phyloP scores from a whole-genome alignment of 2,888 invertebrate species.

The Lithophane ornitopus region DNA sequence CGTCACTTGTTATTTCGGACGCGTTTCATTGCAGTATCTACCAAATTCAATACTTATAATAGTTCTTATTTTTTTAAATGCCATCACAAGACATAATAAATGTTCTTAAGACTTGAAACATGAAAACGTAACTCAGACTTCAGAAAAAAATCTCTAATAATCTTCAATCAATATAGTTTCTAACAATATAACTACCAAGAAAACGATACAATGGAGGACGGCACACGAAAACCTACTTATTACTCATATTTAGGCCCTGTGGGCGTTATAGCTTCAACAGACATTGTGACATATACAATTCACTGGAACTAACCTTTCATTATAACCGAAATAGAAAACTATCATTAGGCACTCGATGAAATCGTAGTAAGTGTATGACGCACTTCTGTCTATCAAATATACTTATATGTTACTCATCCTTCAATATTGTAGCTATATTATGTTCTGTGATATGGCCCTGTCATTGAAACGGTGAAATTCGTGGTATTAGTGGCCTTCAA shows the following conservation, averaged over 20 bases:
- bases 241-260: constrained; percentile 7
- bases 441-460: constrained; percentile 10
- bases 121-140: not conserved
- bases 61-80: not conserved
- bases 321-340: constrained; percentile 45
- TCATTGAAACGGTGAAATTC: constrained; percentile 16
- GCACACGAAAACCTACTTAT: constrained; percentile 14
- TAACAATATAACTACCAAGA: not conserved
- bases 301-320: constrained; percentile 46
- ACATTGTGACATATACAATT: constrained; percentile 30
- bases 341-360: constrained; percentile 38
- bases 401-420: constrained; percentile 12
- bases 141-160: not conserved
- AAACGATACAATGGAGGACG: not conserved
- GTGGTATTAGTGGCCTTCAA: not conserved
- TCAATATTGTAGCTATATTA: constrained; percentile 7
- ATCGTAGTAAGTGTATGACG: constrained; percentile 42
- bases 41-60: not conserved
- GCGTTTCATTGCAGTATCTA: not conserved
- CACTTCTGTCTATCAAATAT: constrained; percentile 38
- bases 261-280: constrained; percentile 23
- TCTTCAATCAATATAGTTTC: not conserved
- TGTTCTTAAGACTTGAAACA: not conserved
- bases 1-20: not conserved
- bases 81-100: not conserved